Percentiles rank a stretch among this genome's conserved stretches.
Conservation (phyloP, 2,888 invertebrate genomes). For the Crepidodera aurea region DNA sequence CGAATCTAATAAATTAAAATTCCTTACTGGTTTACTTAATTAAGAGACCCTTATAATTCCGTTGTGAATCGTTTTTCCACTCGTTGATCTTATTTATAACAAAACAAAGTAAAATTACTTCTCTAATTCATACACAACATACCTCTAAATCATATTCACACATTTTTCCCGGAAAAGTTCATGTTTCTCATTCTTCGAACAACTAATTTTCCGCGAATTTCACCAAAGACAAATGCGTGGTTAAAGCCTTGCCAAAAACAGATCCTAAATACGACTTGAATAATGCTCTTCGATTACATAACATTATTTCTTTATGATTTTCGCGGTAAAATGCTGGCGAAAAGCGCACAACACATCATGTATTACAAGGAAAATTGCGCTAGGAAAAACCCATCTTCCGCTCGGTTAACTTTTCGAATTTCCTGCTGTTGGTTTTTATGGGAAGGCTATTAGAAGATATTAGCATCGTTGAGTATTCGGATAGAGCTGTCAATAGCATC, state of each 20-base stretch:
- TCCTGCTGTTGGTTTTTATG: slow-evolving; percentile 55
- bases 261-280: slow-evolving; percentile 33
- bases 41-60: no score
- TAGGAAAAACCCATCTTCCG: slow-evolving; percentile 53
- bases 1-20: no score
- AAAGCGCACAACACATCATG: slow-evolving; percentile 47
- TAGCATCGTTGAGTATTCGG: slow-evolving; percentile 46
- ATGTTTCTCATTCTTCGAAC: slow-evolving; percentile 26
- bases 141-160: slow-evolving; percentile 24
- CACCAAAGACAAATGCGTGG: slow-evolving; percentile 33
- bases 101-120: no score
- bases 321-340: slow-evolving; percentile 27
- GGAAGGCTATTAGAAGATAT: slow-evolving; percentile 54
- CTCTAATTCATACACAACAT: slow-evolving; percentile 3
- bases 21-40: no score
- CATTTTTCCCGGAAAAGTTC: slow-evolving; percentile 5
- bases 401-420: slow-evolving; percentile 55
- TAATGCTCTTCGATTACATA: slow-evolving; percentile 37
- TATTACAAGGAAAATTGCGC: slow-evolving; percentile 57
- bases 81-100: no score
- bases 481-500: slow-evolving; percentile 47
- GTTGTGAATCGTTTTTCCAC: no score
- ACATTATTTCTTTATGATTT: slow-evolving; percentile 38
- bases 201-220: slow-evolving; percentile 36
- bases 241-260: slow-evolving; percentile 35